Evolutionary conservation across 2,888 invertebrate genomes (phyloP).

Genomic region (Mystacides longicornis): DNA sequence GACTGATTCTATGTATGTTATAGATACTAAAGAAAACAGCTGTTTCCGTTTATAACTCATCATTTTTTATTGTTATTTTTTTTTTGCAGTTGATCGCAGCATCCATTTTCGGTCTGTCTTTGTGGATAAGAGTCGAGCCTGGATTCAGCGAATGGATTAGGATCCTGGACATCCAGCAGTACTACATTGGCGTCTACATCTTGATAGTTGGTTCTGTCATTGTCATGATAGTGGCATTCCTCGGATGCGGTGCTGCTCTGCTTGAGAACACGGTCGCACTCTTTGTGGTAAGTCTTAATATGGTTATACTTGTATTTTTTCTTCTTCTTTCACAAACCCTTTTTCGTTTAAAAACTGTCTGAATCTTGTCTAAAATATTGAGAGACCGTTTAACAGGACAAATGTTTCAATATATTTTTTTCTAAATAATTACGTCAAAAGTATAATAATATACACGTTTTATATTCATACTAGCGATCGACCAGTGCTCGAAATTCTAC

Average conservation of each 20-base stretch:
- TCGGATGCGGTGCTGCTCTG: constrained; percentile 77
- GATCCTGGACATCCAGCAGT: constrained; percentile 64
- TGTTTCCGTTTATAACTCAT: too few relatives aligned
- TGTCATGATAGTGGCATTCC: constrained; percentile 68
- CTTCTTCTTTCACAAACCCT: background rate
- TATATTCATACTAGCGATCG: too few relatives aligned
- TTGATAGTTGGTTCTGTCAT: constrained; percentile 63
- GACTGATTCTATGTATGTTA: too few relatives aligned
- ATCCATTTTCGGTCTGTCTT: constrained; percentile 66
- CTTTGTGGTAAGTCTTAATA: constrained; percentile 56
- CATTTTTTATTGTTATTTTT: background rate
- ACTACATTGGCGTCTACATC: constrained; percentile 80
- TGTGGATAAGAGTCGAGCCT: constrained; percentile 77
- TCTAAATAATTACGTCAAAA: too few relatives aligned
- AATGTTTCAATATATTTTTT: background rate
- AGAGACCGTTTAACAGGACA: too few relatives aligned
- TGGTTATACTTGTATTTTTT: background rate
- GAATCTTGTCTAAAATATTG: too few relatives aligned
- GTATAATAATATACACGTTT: too few relatives aligned
- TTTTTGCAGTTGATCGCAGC: constrained; percentile 70
- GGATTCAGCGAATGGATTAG: constrained; percentile 78
- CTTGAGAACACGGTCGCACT: constrained; percentile 66
- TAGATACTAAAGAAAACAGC: too few relatives aligned
- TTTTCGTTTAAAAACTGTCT: too few relatives aligned
- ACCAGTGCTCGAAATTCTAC: too few relatives aligned